Evolutionary conservation across 2,113 vertebrate species (phyloP).

Genomic region (Maccullochella peelii): DNA sequence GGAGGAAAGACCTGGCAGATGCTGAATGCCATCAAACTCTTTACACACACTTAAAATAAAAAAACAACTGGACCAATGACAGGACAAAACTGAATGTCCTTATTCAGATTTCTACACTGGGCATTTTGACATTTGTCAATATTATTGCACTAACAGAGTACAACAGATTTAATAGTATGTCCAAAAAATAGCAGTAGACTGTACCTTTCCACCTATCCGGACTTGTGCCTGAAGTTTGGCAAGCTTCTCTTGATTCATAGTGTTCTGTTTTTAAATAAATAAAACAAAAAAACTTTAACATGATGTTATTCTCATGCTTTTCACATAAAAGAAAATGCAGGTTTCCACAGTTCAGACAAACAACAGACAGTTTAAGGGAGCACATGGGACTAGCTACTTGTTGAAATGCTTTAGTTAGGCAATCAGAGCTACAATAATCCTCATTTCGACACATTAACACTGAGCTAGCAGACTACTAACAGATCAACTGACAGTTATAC

Average conservation of each 20-base stretch:
- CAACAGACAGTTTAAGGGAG: background rate
- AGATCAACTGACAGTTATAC: background rate
- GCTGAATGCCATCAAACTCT: conserved; percentile 40
- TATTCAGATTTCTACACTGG: background rate
- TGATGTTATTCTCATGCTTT: background rate
- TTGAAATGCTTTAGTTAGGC: background rate
- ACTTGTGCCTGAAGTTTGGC: conserved; percentile 99
- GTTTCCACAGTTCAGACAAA: background rate
- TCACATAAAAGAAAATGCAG: background rate
- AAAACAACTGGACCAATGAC: background rate
- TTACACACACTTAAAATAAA: conserved; percentile 53
- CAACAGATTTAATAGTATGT: background rate
- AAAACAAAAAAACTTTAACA: background rate
- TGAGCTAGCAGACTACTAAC: background rate
- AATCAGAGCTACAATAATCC: conserved; percentile 8
- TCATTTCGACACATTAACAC: conserved; percentile 14
- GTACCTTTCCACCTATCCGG: conserved; percentile 99
- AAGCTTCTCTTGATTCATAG: conserved; percentile 98
- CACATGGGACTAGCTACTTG: background rate
- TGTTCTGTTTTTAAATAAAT: conserved; percentile 70
- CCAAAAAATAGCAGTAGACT: background rate
- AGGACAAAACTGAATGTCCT: background rate
- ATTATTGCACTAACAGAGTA: background rate
- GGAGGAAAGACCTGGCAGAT: conserved; percentile 58
- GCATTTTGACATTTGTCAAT: background rate